Percentiles rank a stretch among this genome's conserved stretches.
These are phyloP conservation scores for Mormyrops attenuatus DNA, from an alignment of 2,797 vertebrate species.

Conservation along the genomic window DNA sequence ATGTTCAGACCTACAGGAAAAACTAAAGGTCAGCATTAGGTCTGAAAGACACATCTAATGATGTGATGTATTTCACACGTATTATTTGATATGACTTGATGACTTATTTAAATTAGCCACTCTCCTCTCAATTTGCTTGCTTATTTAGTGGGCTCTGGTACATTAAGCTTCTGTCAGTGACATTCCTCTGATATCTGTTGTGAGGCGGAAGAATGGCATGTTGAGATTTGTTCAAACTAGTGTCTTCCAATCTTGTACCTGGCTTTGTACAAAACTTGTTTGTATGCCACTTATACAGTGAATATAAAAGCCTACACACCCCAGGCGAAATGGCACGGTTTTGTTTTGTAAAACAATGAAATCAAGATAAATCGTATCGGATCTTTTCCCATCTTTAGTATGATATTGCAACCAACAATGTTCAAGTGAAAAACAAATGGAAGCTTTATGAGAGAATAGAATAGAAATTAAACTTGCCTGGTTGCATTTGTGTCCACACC, in stretches of 20 bases:
- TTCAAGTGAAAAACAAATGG: background rate
- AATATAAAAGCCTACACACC: background rate
- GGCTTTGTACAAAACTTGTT: background rate
- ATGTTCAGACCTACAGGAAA: constrained; percentile 63
- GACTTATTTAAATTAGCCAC: background rate
- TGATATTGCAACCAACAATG: background rate
- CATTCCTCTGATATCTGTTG: background rate
- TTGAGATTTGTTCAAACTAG: background rate
- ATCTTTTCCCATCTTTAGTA: background rate
- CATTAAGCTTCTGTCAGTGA: background rate
- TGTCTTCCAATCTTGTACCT: background rate
- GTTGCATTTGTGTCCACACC: background rate
- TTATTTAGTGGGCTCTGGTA: background rate
- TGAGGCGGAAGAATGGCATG: background rate
- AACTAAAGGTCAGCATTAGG: constrained; percentile 54
- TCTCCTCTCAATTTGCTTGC: background rate
- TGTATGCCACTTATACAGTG: background rate
- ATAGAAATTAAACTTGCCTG: background rate
- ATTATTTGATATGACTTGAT: background rate
- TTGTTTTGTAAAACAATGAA: background rate
- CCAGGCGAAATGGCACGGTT: background rate
- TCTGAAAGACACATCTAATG: background rate
- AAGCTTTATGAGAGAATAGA: background rate
- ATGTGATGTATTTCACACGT: background rate
- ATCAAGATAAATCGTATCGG: background rate